Evolutionary conservation across 2,888 invertebrate genomes (phyloP), one percentile per base, ranked within the genome.

Genomic region (Cynaeus angustus): DNA sequence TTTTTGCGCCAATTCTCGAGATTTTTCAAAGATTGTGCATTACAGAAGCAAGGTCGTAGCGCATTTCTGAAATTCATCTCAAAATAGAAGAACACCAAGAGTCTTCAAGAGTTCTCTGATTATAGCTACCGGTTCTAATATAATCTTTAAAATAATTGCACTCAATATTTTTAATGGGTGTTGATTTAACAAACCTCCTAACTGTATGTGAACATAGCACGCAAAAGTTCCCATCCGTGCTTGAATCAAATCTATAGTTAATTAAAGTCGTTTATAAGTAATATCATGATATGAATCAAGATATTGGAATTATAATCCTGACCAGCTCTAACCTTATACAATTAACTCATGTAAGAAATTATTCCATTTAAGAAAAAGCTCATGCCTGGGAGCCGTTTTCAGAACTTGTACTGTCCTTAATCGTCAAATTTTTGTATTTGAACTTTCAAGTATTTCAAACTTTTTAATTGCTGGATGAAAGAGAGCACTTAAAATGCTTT

Each of bases 141-240:
- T 21, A 21, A 21, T 21, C 21, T 21, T 21, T 21, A 21, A n/a
- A 21, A 21, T 21, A 21, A 21, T 21, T 4, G 4, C 21, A 4
- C 21, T 1, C 21, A 21, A 21, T 21, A 21, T 21, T 2, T 33
- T 38, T 38, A 10, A 38, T 38, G 5, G 21, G 21, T 21, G 21
- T 21, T 4, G 21, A 21, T 21, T 21, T 21, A 21, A 21, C 14
- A 46, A 21, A 8, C 12, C 13, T 8, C 21, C 2, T 6, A 46
- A 6, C 28, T 5, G 10, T 30, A 52, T 52, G 52, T 52, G 52
- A 52, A 30, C 28, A 3, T 5, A 30, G 16, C 28, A 30, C 30
- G 52, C 28, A 12, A 52, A 52, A 52, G 52, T 52, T 52, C 52
- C 30, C 52, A 52, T 26, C 26, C 52, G 30, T 52, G 52, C 52